Evolutionary conservation across 1,140 invertebrate genomes (phyloP), one percentile per base, ranked within the genome.

Genomic region (Listronotus bonariensis): DNA sequence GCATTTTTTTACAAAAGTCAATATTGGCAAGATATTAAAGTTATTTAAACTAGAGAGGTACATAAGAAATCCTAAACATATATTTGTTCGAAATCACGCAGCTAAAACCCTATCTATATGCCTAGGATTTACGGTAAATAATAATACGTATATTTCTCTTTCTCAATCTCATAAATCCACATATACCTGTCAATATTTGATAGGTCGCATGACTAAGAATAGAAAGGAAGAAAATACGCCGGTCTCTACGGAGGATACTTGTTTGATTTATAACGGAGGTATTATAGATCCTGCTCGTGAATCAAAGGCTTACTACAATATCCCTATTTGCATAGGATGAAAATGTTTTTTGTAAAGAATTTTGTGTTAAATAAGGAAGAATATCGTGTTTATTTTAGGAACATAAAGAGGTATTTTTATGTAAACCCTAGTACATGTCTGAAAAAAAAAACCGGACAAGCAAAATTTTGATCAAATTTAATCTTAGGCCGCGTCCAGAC

Each of bases 101-200:
- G 8, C 14, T 45, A 15, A 17, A 45, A 6, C 14, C 14, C 11
- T 7, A 53, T 31, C n/a, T 15, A 10, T 36, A 54, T 41, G 34
- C 36, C 34, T 20, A 18, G 34, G 31, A 49, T 36, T 17, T 59
- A 59, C 3, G 48, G 45, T 62, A 62, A 53, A 62, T 62, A 53
- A 62, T 62, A 53, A 53, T 41, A 62, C 52, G 51, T 63, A 52
- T 55, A 55, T 63, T 54, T 55, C 60, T 48, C 32, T 65, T 65
- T 65, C 34, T 26, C 53, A 52, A 46, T 51, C 34, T 45, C 63
- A 65, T 65, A 65, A 65, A 65, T 65, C 58, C 57, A 55, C 65
- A 60, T 67, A 61, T 61, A 62, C 34, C 40, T 62, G 65, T 67
- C 65, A 67, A 67, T 67, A 56, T 61, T 67, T 67, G 65, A 67